Evolutionary conservation across 1,140 invertebrate genomes (phyloP), one percentile per base, ranked within the genome.

Genomic region (Stenopsyche tienmushanensis): DNA sequence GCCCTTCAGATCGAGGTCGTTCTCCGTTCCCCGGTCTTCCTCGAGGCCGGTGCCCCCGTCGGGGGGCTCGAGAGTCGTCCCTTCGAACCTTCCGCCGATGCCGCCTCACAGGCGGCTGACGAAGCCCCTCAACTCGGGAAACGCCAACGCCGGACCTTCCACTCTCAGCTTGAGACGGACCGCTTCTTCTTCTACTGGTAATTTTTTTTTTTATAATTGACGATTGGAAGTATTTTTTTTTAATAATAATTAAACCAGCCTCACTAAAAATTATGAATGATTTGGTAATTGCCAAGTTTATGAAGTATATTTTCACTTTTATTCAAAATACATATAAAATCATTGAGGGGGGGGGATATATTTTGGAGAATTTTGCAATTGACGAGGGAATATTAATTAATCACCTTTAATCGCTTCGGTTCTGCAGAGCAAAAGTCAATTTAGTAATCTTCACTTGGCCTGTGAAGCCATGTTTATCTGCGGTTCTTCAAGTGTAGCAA

Each of bases 1-100:
- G 3, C 45, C 3, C 17, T 54, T 5, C 66, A 82, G 81, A 70
- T 82, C 81, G 8, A 74, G 80, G 39, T 81, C 80, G 9, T 79
- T 79, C 64, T 82, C 81, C 25, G 74, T 80, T 23, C 76, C 78
- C 18, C 72, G 76, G 10, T 75, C 64, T 63, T 78, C 34, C 50
- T 65, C 17, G 67, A 72, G 10, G 57, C 62, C 3, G 49, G 21
- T 58, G 8, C 58, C 73, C 2, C 49, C 17, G 47, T 29, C 5
- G 10, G 23, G 3, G 24, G 41, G 53, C 10, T 26, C 24, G 1
- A 53, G 52, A 10, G 66, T 2, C 62, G 60, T 39, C 10, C 20
- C 15, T 10, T 18, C 44, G 0, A 41, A 15, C n/a, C 55, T 45
- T 34, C 59, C 29, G 1, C 53, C 62, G 0, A 18, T 57, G 13